These are phyloP conservation scores for Drosophila oshimai DNA, from an alignment of 1,140 invertebrate species.

Conservation along the genomic window DNA sequence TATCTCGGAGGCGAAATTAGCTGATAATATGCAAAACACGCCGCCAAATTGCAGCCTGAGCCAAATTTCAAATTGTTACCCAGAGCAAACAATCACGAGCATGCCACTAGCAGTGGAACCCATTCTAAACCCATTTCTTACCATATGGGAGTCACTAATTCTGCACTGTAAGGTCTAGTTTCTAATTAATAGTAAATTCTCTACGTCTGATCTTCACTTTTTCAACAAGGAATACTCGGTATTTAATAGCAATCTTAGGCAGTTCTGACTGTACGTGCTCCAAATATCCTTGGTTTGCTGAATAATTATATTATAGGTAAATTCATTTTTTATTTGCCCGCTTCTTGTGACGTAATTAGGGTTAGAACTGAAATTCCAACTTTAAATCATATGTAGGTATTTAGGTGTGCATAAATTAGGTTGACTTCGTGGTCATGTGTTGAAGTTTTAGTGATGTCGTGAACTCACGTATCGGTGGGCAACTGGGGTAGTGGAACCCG, in stretches of 20 bases:
- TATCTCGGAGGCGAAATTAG: conserved; percentile 73
- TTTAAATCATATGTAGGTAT: background rate
- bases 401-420: conserved; percentile 13
- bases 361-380: background rate
- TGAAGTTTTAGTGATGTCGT: conserved; percentile 1
- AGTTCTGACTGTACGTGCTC: conserved; percentile 1
- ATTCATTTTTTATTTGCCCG: conserved; percentile 13
- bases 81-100: conserved; percentile 36
- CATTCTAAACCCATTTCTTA: background rate
- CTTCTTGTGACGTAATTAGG: conserved; percentile 6
- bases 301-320: conserved; percentile 2
- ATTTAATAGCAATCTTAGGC: background rate
- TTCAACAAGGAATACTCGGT: background rate
- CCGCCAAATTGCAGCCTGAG: conserved; percentile 71
- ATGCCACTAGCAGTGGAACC: conserved; percentile 13
- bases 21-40: conserved; percentile 79
- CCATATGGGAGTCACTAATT: background rate
- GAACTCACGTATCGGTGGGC: too few species aligned
- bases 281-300: conserved; percentile 17
- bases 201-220: background rate
- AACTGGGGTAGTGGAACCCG: too few species aligned
- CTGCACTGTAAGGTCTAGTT: background rate
- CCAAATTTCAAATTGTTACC: conserved; percentile 78
- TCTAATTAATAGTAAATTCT: background rate
- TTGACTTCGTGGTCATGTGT: background rate